Evolutionary conservation across 2,113 vertebrate species (phyloP).

Genomic region (Mormyrus iriodes): DNA sequence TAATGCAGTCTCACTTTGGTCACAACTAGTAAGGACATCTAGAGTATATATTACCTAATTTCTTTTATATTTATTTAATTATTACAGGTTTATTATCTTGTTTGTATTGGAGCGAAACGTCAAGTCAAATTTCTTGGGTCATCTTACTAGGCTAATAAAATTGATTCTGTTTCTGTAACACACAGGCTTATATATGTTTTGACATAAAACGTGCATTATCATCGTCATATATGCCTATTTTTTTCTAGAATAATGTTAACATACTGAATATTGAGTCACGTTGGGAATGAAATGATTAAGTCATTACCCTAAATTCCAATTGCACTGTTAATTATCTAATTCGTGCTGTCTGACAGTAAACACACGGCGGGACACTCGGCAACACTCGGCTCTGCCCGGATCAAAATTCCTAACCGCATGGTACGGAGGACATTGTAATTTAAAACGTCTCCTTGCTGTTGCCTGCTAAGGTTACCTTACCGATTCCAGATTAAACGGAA

Average conservation of each 20-base stretch:
- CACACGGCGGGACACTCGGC: not conserved
- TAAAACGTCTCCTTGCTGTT: not conserved
- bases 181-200: not conserved
- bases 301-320: not conserved
- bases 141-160: not conserved
- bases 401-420: not conserved
- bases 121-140: not conserved
- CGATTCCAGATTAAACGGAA: not conserved
- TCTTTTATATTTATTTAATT: not conserved
- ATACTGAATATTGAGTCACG: not conserved
- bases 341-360: not conserved
- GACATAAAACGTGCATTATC: not conserved
- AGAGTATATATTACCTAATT: not conserved
- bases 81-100: not conserved
- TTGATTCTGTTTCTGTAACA: not conserved
- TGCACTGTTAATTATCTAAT: not conserved
- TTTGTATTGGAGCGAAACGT: not conserved
- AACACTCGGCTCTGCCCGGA: constrained; percentile 1
- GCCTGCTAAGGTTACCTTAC: not conserved
- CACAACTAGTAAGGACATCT: not conserved
- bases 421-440: not conserved
- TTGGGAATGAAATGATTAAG: not conserved
- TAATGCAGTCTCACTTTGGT: not conserved
- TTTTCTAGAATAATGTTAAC: not conserved
- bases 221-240: not conserved